Base-by-base conservation (phyloP, 2,797 vertebrate genomes). In the Peromyscus melanophrys region DNA sequence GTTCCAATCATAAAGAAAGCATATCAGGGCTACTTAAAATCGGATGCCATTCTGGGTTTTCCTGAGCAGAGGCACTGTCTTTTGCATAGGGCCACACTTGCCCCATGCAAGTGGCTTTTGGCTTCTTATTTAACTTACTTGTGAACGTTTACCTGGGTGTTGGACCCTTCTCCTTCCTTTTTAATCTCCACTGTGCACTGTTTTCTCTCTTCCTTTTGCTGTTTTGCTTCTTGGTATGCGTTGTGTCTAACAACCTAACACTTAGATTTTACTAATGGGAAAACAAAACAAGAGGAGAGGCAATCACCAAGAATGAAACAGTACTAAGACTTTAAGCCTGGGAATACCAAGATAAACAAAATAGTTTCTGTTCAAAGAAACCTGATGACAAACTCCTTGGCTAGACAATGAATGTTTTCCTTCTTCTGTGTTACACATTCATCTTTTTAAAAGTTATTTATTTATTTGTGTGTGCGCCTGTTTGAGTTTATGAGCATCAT, bases 311-410 rank as follows among this genome's bases (percentile, higher is more conserved):
- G 76, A 78, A 27, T 25, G 34, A 90, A 69, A 9, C 85, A n/a
- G n/a, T 77, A 65, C 63, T 75, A 82, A 93, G 52, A 80, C n/a
- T 40, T 75, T 57, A 67, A 97, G 40, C 57, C 77, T 67, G 21
- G 31, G 89, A 88, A 95, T 10, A 96, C 31, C 10, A 55, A 89
- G 89, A 94, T 29, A 83, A 76, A 52, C 59, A 49, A 55, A 57
- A n/a, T n/a, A 43, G 1, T 43, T 69, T 69, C 1, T 27, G n/a
- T 82, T 27, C 40, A 61, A 87, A 69, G 34, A 88, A 89, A 67
- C 12, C 29, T 40, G 34, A 21, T 67, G 76, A 67, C 55, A 63
- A 69, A 73, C 19, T 93, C 61, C 40, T 55, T 80, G 55, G 43
- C 11, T 9, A 89, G 40, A 69, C 16, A 14, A 46, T 61, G 11